These are phyloP conservation scores for Serinus canaria DNA, from an alignment of 2,113 vertebrate genomes.

Conservation along the genomic window DNA sequence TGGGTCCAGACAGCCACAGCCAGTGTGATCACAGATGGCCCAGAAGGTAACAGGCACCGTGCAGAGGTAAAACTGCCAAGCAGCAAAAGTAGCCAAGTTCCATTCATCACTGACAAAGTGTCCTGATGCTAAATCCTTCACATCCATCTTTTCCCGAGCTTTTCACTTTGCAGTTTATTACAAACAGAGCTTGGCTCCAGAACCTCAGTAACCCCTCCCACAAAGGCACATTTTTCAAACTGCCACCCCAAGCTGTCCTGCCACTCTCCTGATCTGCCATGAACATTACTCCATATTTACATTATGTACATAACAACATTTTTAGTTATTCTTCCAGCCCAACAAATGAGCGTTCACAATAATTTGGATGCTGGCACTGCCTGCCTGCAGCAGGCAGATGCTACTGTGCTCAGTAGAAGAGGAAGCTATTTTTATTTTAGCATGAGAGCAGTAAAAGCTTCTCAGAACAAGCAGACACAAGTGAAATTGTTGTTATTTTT, in stretches of 20 bases:
- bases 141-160: conserved; percentile 5
- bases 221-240: background rate
- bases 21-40: background rate
- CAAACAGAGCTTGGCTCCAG: conserved; percentile 11
- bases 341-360: background rate
- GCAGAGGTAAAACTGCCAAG: background rate
- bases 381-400: background rate
- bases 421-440: background rate
- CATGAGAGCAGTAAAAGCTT: background rate
- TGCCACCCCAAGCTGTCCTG: background rate
- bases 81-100: background rate
- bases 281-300: background rate
- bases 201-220: background rate
- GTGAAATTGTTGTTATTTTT: background rate
- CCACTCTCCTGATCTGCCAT: background rate
- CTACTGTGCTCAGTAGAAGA: background rate
- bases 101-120: conserved; percentile 45
- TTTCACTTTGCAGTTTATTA: conserved; percentile 25
- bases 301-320: background rate
- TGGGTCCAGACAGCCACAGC: background rate
- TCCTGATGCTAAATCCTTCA: background rate
- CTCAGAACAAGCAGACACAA: background rate
- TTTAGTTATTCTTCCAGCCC: background rate
- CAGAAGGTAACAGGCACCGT: background rate
- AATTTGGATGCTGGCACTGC: background rate